These are phyloP conservation scores for Nymphalis io DNA, from an alignment of 1,140 invertebrate species.

Conservation along the genomic window DNA sequence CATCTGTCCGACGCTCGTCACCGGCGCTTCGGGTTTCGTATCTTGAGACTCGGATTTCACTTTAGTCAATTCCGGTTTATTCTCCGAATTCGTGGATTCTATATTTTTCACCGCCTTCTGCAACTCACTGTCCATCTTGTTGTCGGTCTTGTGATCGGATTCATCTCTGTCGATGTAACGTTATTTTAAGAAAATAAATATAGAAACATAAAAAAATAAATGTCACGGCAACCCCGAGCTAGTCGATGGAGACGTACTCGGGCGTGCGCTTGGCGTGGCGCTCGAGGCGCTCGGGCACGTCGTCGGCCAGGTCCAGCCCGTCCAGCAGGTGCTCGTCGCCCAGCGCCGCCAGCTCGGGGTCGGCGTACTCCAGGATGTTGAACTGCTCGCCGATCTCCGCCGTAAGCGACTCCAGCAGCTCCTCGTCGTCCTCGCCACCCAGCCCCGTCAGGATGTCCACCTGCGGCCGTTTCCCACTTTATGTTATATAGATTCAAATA, in stretches of 20 bases:
- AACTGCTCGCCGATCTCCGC: conserved; percentile 96
- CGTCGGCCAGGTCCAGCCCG: conserved; percentile 88
- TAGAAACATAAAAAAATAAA: not conserved
- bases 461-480: conserved; percentile 37
- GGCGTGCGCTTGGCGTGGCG: conserved; percentile 66
- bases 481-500: too few species aligned
- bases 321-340: conserved; percentile 89
- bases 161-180: conserved; percentile 51
- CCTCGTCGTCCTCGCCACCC: conserved; percentile 92
- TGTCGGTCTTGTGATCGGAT: conserved; percentile 55
- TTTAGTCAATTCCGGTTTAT: conserved; percentile 57
- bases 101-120: conserved; percentile 67
- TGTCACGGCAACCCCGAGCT: not conserved
- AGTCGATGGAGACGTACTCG: conserved; percentile 43
- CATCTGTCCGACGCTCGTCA: conserved; percentile 46
- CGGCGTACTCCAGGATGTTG: conserved; percentile 97
- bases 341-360: conserved; percentile 94
- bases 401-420: conserved; percentile 86
- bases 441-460: conserved; percentile 90
- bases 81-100: conserved; percentile 52
- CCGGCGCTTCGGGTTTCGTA: conserved; percentile 47
- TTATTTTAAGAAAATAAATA: not conserved
- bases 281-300: conserved; percentile 81
- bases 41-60: conserved; percentile 56
- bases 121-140: conserved; percentile 63